These are phyloP conservation scores for Galendromus occidentalis DNA, from an alignment of 1,140 invertebrate genomes.

Conservation along the genomic window DNA sequence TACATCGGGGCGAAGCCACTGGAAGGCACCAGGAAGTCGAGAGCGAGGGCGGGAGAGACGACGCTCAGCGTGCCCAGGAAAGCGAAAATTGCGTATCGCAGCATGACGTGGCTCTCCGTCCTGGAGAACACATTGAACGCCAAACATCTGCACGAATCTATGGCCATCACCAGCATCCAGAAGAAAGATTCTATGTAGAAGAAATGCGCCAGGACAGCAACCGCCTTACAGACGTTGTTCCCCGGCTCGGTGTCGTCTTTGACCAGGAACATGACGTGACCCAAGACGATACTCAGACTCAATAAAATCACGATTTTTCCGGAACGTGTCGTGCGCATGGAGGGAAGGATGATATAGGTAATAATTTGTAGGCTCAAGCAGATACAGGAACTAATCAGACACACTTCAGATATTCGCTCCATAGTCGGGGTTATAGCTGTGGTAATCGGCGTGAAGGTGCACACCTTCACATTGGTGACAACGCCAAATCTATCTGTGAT, in stretches of 20 bases:
- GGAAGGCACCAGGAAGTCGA: background rate
- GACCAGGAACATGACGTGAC: background rate
- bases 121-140: background rate
- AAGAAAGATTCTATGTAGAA: constrained; percentile 28
- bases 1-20: constrained; percentile 11
- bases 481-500: background rate
- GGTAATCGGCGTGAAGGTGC: background rate
- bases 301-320: background rate
- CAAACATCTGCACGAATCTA: constrained; percentile 23
- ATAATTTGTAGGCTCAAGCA: background rate
- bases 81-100: background rate
- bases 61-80: background rate
- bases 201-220: constrained; percentile 25
- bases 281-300: background rate
- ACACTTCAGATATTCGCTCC: background rate
- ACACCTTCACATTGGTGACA: background rate
- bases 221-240: background rate
- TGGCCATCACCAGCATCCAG: constrained; percentile 31
- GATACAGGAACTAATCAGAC: constrained; percentile 1
- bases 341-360: background rate
- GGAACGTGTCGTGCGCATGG: background rate
- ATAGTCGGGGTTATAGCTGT: background rate
- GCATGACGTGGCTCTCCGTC: background rate
- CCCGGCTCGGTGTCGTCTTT: constrained; percentile 3
- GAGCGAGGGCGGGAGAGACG: background rate